A percentile compares a stretch with the other conserved stretches of the same genome.
phyloP scores from a whole-genome alignment of 2,888 invertebrate genomes.

The Blera fallax region DNA sequence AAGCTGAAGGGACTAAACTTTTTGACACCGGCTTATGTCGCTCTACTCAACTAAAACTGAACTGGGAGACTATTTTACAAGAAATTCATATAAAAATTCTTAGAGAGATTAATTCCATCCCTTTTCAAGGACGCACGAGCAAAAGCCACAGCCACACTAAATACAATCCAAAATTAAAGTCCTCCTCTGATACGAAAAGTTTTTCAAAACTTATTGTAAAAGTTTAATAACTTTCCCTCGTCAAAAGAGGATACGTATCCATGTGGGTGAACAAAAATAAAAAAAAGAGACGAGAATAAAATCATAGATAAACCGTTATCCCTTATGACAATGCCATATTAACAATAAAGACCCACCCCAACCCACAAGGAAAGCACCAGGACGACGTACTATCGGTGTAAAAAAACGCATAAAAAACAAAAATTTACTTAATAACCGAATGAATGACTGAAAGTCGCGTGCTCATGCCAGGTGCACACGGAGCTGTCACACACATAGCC shows the following conservation, averaged over 20 bases:
- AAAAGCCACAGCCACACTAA: not conserved
- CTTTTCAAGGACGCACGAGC: not conserved
- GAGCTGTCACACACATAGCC: not conserved
- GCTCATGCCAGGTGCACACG: not conserved
- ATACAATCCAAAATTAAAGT: not conserved
- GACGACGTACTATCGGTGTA: not conserved
- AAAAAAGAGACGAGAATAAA: not conserved
- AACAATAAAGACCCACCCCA: not conserved
- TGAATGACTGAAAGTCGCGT: conserved; percentile 5
- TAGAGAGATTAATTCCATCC: not conserved
- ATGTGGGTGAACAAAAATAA: not conserved
- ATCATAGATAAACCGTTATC: conserved; percentile 34
- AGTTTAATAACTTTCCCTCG: conserved; percentile 8
- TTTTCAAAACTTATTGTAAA: conserved; percentile 4
- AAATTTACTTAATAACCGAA: conserved; percentile 23
- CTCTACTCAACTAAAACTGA: too few relatives aligned
- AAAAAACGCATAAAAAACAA: conserved; percentile 12
- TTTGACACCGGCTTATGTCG: too few relatives aligned
- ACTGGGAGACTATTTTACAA: not conserved
- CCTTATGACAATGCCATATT: conserved; percentile 2
- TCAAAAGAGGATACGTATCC: not conserved
- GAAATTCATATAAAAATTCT: not conserved
- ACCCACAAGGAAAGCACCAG: not conserved
- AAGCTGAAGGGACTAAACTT: too few relatives aligned
- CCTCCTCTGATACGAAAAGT: not conserved